Base-by-base conservation (phyloP, 2,797 vertebrate genomes). In the Hoplostethus mediterraneus region DNA sequence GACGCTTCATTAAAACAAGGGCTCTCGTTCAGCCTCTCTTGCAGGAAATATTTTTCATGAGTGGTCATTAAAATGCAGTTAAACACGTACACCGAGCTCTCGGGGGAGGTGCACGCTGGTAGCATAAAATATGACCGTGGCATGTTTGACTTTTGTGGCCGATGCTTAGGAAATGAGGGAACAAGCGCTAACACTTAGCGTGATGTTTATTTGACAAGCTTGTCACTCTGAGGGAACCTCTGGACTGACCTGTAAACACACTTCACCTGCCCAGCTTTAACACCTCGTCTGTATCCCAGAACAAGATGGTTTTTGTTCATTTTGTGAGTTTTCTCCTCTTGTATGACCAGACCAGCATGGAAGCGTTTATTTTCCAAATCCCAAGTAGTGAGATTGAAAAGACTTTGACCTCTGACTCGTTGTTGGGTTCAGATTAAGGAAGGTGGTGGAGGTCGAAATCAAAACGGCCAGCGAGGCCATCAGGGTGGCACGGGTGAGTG, bases 191-290 rank as follows among this genome's bases (percentile, higher is more conserved):
- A 86, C 87, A 87, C 85, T 89, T 82, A 74, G 73, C 30, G 9
- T 84, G 87, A 82, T 83, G 86, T 87, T 90, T 85, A 87, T 90
- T 92, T 92, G 89, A 91, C 85, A 88, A 66, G 75, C 53, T 47
- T 84, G 88, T 88, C 89, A 80, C 65, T 89, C 84, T 67, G 54
- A 55, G 42, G 75, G 65, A 82, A 76, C 67, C 69, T 69, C 67
- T 54, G 67, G 49, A 66, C 72, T 11, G 73, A 74, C 76, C 78
- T 51, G 28, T 85, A 83, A 90, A 88, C 88, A 86, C 63, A 62
- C 75, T 72, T 85, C 78, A 79, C 73, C 87, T 84, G 81, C 66
- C 64, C 11, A 28, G 55, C 59, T 63, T 68, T 63, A 82, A 75
- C 77, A 70, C 77, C 77, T 61, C 0, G 38, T 74, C 77, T 75